These are phyloP conservation scores for Heptranchias perlo DNA, from an alignment of 2,113 vertebrate species.

Conservation along the genomic window DNA sequence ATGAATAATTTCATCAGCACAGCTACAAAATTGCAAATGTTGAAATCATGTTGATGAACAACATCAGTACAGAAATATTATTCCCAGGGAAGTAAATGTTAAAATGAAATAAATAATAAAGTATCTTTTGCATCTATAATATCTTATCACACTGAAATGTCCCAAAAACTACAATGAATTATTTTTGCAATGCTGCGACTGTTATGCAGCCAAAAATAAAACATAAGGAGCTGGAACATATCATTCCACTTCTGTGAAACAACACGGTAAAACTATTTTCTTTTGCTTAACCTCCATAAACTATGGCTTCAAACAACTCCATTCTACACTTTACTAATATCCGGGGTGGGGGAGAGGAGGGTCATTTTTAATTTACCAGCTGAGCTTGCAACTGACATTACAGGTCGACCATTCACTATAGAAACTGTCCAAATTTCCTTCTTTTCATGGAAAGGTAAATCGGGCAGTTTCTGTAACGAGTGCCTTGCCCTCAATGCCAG, in stretches of 20 bases:
- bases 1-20: neutral
- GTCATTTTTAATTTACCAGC: neutral
- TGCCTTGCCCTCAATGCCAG: neutral
- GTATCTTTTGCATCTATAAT: neutral
- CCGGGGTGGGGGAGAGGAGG: neutral
- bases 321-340: neutral
- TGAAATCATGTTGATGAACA: neutral
- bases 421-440: neutral
- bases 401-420: neutral
- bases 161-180: neutral
- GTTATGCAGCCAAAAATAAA: neutral
- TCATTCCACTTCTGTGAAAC: neutral
- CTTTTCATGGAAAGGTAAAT: neutral
- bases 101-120: neutral
- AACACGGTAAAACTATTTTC: no score
- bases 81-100: neutral
- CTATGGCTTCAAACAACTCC: no score
- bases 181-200: neutral
- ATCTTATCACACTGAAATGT: neutral
- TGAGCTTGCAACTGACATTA: neutral
- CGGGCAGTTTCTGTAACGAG: neutral
- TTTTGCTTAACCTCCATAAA: no score
- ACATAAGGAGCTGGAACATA: neutral
- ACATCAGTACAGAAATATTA: neutral
- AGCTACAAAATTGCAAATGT: neutral